Base-by-base conservation (phyloP, 2,888 invertebrate species). In the Drosophila mimetica region DNA sequence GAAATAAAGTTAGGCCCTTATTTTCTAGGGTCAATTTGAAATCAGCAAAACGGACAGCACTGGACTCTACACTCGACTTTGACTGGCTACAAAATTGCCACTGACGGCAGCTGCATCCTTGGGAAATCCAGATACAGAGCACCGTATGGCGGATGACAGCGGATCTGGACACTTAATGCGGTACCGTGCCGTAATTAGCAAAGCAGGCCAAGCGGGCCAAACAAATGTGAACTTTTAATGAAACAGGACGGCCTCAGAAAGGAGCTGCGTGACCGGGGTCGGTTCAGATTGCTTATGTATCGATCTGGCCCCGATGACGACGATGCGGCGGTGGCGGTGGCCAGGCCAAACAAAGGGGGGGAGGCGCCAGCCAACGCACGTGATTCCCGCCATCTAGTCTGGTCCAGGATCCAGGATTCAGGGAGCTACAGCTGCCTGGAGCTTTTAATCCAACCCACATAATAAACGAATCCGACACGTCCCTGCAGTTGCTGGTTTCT, bases 371-470 rank as follows among this genome's bases (percentile, higher is more conserved):
- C 14, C 14, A 25, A 16, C 39, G 66, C 55, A 67, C 55, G 66
- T 67, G 66, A 66, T 44, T 6, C 25, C 34, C 22, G 13, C 25
- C 54, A 66, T 44, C 66, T 66, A 66, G 55, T 65, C 46, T 37
- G 44, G 22, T 36, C n/a, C 13, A 14, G 39, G 25, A 25, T 25
- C 2, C 25, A 25, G 51, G 22, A 22, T 22, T 20, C 22, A 22
- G 22, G 20, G 41, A 16, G 16, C 8, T 18, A 39, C 16, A 48
- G 48, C 55, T 71, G 71, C 63, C 54, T 48, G 37, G 50, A 58
- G 63, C 63, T 60, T 46, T 64, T 74, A 71, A 74, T 74, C 67
- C 75, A 73, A 75, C 75, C 75, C 75, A 74, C 63, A 71, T 71
- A 75, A 75, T 75, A 74, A 75, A 74, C 74, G 71, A 67, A 66